Base-by-base conservation (phyloP, 2,888 invertebrate species). In the Melikaiella ostensackeni region DNA sequence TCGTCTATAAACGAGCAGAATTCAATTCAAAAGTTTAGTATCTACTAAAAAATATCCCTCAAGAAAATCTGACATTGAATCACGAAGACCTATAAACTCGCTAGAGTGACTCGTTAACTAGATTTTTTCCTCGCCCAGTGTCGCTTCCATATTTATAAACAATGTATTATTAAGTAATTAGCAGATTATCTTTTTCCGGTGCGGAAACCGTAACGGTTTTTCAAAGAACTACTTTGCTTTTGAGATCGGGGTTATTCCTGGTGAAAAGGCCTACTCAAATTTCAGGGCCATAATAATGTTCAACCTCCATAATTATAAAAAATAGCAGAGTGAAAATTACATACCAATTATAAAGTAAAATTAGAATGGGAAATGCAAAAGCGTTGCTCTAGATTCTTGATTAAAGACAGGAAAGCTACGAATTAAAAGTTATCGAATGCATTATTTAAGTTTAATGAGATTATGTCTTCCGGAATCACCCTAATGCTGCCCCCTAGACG, bases 381-480 rank as follows among this genome's bases (percentile, higher is more conserved):
- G 0, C 30, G n/a, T 70, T 13, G 13, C 16, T 50, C 19, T 11
- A 11, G 6, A 70, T 1, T 70, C 1, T 13, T 13, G 38, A 38
- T 42, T 16, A 42, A 42, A 55, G 19, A 70, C 21, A 70, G 0
- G 30, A 50, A 70, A 50, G 21, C 30, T 33, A 1, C 33, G 13
- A 8, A 55, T n/a, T 42, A 42, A 42, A 64, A 70, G 11, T 55
- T 70, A 33, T 50, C 13, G 30, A 70, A 55, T 70, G 30, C n/a
- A 70, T 55, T 70, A 70, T 70, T 70, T 55, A 66, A 46, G n/a
- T n/a, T 33, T 19, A 70, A 50, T 70, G 7, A n/a, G 50, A 55
- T 33, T 55, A 55, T 55, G 33, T 30, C 33, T 70, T 27, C 70
- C 27, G 30, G 50, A 50, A 70, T n/a, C 27, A 55, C 19, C 30